These are phyloP conservation scores for Noctilio leporinus DNA, from an alignment of 2,113 vertebrate species.

Conservation along the genomic window DNA sequence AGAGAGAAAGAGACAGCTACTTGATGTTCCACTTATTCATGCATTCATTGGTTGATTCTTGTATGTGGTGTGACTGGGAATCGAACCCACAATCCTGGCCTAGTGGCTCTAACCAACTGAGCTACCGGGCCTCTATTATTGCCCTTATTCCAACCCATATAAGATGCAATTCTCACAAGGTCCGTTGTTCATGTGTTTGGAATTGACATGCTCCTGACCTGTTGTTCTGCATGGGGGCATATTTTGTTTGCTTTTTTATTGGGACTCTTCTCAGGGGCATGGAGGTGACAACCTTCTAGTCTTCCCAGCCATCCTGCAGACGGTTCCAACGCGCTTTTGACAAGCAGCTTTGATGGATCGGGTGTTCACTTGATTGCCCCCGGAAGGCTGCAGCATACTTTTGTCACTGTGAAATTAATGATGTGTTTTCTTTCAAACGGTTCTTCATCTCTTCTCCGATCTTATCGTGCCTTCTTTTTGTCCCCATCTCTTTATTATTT, in stretches of 20 bases:
- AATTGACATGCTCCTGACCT: not conserved
- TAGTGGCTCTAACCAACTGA: no score
- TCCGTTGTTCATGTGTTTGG: not conserved
- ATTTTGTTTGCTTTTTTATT: not conserved
- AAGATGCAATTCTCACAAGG: not conserved
- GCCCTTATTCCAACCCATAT: not conserved
- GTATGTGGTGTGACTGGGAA: no score
- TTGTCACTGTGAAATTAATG: slow-evolving; percentile 12
- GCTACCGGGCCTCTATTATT: not conserved
- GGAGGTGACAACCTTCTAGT: not conserved
- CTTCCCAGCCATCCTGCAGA: slow-evolving; percentile 27
- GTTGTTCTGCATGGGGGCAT: not conserved
- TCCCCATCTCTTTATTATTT: slow-evolving; percentile 56
- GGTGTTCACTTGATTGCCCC: slow-evolving; percentile 21
- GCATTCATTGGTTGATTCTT: no score
- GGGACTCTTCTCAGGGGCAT: not conserved
- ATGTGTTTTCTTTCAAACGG: slow-evolving; percentile 26
- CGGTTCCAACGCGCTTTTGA: not conserved
- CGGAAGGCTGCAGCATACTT: not conserved
- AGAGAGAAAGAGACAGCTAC: no score
- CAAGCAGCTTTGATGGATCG: slow-evolving; percentile 27
- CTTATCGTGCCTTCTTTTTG: not conserved
- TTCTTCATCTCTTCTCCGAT: not conserved
- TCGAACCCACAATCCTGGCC: no score
- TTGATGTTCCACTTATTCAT: no score